These are phyloP conservation scores for Tyto alba DNA, from an alignment of 2,113 vertebrate species.

Conservation along the genomic window DNA sequence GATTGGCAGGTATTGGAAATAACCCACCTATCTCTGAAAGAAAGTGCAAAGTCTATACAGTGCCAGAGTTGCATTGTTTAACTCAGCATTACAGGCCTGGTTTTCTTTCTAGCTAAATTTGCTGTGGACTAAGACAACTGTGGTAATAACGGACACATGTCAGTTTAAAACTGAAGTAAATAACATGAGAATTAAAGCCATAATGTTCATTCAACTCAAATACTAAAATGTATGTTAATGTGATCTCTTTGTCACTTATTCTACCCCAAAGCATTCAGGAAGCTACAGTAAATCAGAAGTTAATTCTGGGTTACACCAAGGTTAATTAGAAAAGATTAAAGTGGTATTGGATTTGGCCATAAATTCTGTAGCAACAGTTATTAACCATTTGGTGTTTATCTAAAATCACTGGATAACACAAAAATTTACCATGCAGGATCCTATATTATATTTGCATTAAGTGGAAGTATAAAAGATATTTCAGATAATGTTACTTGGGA, in stretches of 20 bases:
- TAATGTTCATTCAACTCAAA: background rate
- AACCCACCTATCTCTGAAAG: slow-evolving; percentile 24
- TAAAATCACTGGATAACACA: background rate
- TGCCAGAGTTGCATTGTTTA: background rate
- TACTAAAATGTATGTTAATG: background rate
- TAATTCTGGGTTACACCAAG: background rate
- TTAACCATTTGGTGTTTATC: background rate
- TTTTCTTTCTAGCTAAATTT: background rate
- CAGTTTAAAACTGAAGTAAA: background rate
- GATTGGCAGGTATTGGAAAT: slow-evolving; percentile 54
- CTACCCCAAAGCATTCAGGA: background rate
- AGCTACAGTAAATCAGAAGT: background rate
- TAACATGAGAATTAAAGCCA: background rate
- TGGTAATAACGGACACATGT: background rate
- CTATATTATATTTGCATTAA: background rate
- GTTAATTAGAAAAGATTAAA: slow-evolving; percentile 1
- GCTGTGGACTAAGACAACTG: background rate
- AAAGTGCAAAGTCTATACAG: background rate
- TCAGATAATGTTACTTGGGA: background rate
- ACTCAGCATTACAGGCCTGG: background rate
- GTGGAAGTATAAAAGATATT: background rate
- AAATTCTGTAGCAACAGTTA: background rate
- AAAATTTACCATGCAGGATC: background rate
- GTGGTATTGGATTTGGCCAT: background rate
- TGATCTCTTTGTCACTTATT: background rate